These are phyloP conservation scores for Chlorocebus sabaeus DNA, from an alignment of 2,113 vertebrate species.

Conservation along the genomic window DNA sequence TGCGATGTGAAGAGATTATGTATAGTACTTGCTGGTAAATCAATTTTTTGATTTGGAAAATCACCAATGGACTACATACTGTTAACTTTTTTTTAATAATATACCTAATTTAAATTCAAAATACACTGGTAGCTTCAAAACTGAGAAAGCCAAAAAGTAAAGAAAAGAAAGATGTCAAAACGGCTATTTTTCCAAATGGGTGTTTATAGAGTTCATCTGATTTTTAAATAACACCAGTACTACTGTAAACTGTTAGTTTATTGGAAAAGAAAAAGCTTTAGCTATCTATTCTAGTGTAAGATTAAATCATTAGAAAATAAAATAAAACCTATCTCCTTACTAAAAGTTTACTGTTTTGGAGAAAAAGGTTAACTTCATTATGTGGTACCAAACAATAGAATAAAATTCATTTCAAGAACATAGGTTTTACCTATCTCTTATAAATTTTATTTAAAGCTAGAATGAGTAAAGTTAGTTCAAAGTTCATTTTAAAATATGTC, in stretches of 20 bases:
- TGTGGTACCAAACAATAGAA: neutral
- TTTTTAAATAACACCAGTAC: neutral
- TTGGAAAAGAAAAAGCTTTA: slow-evolving; percentile 25
- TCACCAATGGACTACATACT: neutral
- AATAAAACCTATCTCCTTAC: neutral
- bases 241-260: neutral
- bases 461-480: slow-evolving; percentile 37
- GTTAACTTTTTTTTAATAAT: neutral
- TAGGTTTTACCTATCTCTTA: neutral
- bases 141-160: neutral
- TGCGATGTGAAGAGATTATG: neutral
- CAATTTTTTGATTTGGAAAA: slow-evolving; percentile 26
- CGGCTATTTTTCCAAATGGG: neutral
- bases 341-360: slow-evolving; percentile 16
- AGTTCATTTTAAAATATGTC: neutral
- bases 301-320: slow-evolving; percentile 54
- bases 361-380: slow-evolving; percentile 46
- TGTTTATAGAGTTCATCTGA: neutral
- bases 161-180: slow-evolving; percentile 11
- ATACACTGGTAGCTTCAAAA: slow-evolving; percentile 30
- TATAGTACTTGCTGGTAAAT: neutral
- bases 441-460: slow-evolving; percentile 30
- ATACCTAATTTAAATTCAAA: slow-evolving; percentile 19
- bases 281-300: neutral
- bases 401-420: neutral